Conservation (phyloP, 2,797 vertebrate species). For the Ficedula albicollis region DNA sequence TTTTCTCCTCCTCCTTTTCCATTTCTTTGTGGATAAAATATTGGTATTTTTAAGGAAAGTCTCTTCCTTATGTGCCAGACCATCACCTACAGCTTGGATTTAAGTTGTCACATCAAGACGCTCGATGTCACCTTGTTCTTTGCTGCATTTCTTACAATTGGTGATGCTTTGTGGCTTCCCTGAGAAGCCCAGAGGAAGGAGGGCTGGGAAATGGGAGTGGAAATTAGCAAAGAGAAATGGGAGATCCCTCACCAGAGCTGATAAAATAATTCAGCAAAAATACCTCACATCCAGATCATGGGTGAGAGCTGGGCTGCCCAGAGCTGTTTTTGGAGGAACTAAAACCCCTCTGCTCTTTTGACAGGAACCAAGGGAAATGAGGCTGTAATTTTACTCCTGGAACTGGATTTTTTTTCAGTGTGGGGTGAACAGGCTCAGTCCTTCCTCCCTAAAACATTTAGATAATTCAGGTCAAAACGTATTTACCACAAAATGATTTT, state of each 20-base stretch:
- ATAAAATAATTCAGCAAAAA: not conserved
- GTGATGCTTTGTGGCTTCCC: not conserved
- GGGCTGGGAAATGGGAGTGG: not conserved
- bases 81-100: not conserved
- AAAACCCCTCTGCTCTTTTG: not conserved
- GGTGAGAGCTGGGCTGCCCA: not conserved
- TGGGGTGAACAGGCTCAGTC: not conserved
- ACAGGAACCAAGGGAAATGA: not conserved
- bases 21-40: not conserved
- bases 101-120: not conserved
- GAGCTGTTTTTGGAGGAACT: not conserved
- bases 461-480: not conserved
- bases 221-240: not conserved
- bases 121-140: not conserved
- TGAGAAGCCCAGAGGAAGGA: not conserved
- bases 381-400: not conserved
- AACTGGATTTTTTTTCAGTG: not conserved
- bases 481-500: not conserved
- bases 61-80: not conserved
- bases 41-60: not conserved
- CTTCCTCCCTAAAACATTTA: not conserved
- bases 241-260: not conserved
- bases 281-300: rapidly evolving
- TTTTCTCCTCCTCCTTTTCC: not conserved
- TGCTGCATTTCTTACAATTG: not conserved